Percentiles rank a stretch among this genome's conserved stretches.
Evolutionary conservation across 2,797 vertebrate species (phyloP).

Genomic region (Nothura maculosa): DNA sequence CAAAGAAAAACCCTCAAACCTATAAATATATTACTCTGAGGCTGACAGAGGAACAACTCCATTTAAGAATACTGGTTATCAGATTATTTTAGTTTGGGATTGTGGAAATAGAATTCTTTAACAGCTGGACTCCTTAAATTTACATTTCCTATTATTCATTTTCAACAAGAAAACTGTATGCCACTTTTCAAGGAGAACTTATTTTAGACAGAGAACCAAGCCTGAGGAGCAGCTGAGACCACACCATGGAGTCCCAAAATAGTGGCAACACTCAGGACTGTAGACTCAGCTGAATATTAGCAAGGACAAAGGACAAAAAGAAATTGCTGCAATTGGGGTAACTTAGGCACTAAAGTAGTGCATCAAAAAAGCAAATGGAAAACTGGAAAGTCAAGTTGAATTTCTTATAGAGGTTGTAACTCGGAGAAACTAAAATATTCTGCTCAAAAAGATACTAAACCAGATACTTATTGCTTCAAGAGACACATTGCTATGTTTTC

Average conservation of each 20-base stretch:
- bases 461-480: neutral
- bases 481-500: neutral
- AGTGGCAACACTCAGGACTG: neutral
- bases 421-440: neutral
- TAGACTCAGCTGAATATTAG: neutral
- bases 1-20: neutral
- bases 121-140: neutral
- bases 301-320: fast-evolving
- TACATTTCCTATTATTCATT: neutral
- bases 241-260: neutral
- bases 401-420: neutral
- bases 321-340: neutral
- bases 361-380: neutral
- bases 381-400: neutral
- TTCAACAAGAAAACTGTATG: neutral
- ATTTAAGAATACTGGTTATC: neutral
- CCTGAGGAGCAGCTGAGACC: neutral
- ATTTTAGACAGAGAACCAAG: neutral
- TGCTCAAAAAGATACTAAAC: neutral
- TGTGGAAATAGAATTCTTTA: neutral
- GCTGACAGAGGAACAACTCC: neutral
- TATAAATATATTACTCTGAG: neutral
- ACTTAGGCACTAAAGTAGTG: neutral
- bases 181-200: neutral
- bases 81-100: neutral